Evolutionary conservation across 2,113 vertebrate genomes (phyloP).

Genomic region (Phocoena phocoena): DNA sequence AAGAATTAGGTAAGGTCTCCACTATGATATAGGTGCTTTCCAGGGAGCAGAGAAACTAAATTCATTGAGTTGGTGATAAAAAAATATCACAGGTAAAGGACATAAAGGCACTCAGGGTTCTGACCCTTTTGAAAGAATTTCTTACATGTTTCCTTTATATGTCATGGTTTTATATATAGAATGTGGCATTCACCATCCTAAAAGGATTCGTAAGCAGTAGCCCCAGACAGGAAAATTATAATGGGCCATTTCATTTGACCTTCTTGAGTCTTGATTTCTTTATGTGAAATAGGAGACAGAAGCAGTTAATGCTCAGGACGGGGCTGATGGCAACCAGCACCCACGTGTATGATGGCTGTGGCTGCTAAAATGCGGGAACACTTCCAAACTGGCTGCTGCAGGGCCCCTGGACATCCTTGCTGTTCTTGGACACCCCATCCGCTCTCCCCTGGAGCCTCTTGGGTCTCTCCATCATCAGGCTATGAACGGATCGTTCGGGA

Average conservation of each 20-base stretch:
- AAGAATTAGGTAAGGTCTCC: constrained; percentile 55
- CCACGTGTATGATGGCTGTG: background rate
- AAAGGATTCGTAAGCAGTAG: constrained; percentile 54
- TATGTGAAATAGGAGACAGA: constrained; percentile 43
- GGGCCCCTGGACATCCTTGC: background rate
- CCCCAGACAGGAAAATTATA: constrained; percentile 57
- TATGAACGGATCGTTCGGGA: background rate
- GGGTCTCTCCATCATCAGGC: background rate
- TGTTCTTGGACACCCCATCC: background rate
- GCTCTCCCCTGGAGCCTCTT: rapidly evolving
- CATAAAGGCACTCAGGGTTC: constrained; percentile 53
- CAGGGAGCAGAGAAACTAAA: constrained; percentile 48
- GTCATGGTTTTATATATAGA: constrained; percentile 68
- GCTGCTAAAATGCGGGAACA: background rate
- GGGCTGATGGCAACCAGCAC: background rate
- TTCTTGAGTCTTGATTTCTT: constrained; percentile 37
- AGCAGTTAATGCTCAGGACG: background rate
- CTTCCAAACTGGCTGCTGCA: background rate
- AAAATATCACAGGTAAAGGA: constrained; percentile 41
- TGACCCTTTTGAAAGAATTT: constrained; percentile 65
- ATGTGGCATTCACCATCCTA: constrained; percentile 46
- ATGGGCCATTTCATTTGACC: constrained; percentile 40
- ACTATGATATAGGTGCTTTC: constrained; percentile 28
- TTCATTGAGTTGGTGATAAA: constrained; percentile 14
- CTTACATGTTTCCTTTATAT: constrained; percentile 68